phyloP scores from a whole-genome alignment of 2,113 vertebrate species.

The Serilophus lunatus region DNA sequence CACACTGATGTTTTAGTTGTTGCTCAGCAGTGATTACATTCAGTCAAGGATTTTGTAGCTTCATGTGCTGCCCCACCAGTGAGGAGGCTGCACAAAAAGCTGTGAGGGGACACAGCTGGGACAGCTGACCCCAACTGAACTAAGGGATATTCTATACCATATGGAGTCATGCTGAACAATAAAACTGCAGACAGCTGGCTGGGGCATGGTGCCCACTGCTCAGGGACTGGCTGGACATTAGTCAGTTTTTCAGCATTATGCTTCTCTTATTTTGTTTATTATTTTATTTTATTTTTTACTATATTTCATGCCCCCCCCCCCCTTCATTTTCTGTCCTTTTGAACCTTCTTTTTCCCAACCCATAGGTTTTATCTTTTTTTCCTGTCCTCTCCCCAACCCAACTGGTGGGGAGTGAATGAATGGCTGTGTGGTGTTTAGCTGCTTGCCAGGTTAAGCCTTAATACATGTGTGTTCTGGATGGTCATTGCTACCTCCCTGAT shows the following conservation, averaged over 20 bases:
- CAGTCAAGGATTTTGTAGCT: neutral
- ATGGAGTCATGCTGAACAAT: neutral
- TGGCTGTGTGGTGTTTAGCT: neutral
- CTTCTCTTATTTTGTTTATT: neutral
- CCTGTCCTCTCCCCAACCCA: neutral
- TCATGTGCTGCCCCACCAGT: neutral
- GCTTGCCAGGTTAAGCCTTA: neutral
- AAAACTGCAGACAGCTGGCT: neutral
- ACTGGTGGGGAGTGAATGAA: neutral
- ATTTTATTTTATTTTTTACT: too few relatives aligned
- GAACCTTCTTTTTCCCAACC: neutral
- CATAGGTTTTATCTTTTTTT: neutral
- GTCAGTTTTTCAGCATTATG: too few relatives aligned
- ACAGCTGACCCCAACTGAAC: neutral
- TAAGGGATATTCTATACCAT: neutral
- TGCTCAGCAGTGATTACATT: neutral
- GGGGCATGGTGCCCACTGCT: neutral
- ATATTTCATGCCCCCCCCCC: neutral
- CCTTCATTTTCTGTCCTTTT: neutral
- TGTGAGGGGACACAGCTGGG: neutral
- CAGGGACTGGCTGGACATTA: neutral
- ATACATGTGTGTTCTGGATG: accelerated
- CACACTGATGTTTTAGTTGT: neutral
- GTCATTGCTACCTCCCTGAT: neutral
- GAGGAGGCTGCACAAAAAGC: neutral